Conservation (phyloP, 2,113 vertebrate species). For the Scytalopus superciliaris region DNA sequence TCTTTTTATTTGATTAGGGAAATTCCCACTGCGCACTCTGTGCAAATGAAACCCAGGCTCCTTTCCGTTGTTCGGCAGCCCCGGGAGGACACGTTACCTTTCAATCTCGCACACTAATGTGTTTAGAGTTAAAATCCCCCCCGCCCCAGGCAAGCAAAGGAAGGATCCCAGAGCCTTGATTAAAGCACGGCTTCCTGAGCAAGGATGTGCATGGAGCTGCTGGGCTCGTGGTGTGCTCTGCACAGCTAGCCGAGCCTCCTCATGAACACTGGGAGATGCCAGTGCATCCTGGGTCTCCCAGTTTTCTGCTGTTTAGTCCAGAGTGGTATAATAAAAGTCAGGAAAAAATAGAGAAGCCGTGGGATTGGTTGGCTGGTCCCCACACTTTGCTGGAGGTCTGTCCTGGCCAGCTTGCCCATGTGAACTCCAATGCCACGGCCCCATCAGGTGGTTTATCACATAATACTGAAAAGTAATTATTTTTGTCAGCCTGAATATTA, state of each 20-base stretch:
- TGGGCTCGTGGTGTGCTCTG: background rate
- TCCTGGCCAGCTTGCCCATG: background rate
- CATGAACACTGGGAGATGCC: rapidly evolving
- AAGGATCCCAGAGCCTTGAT: constrained; percentile 77
- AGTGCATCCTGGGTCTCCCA: background rate
- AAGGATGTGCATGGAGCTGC: constrained; percentile 54
- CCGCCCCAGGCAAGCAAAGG: constrained; percentile 62
- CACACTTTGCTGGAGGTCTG: background rate
- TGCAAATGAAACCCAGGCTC: constrained; percentile 81
- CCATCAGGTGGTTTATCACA: background rate
- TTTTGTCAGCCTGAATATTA: constrained; percentile 29
- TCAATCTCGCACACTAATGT: constrained; percentile 76
- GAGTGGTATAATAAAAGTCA: background rate
- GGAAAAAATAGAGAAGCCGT: background rate
- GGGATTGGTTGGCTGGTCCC: background rate
- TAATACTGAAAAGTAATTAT: background rate
- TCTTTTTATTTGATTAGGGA: constrained; percentile 83
- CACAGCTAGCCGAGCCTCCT: background rate
- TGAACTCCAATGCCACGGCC: background rate
- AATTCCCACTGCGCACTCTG: constrained; percentile 71
- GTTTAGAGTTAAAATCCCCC: constrained; percentile 74
- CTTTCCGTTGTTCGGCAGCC: constrained; percentile 67
- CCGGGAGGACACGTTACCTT: constrained; percentile 76
- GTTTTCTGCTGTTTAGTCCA: background rate
- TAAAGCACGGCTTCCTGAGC: constrained; percentile 66